Evolutionary conservation across 2,888 invertebrate genomes (phyloP), one percentile per base, ranked within the genome.

Genomic region (Elaeidobius kamerunicus): DNA sequence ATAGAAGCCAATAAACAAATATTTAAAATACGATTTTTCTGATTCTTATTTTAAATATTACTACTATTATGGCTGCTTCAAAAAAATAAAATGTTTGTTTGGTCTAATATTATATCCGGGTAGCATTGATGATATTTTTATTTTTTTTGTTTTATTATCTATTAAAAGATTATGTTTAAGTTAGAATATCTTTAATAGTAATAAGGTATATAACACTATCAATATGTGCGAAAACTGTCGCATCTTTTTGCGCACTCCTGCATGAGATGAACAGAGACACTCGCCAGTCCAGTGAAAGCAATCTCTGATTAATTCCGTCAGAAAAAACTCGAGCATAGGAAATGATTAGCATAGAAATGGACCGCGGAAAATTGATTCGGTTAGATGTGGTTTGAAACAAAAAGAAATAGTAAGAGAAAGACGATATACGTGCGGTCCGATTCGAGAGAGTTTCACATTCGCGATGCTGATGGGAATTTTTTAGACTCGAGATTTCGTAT

Each of bases 281-380:
- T 45, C 16, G 30, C 34, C 16, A 48, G 55, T 55, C 34, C 16
- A 48, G 55, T 55, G 55, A 55, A 55, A 55, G 55, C 55, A 43
- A 18, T 34, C 39, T n/a, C 43, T 42, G 52, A 55, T 55, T 55
- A 46, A 55, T 55, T 51, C 38, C 15, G 38, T 55, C 34, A 44
- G 17, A 45, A 52, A 55, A 55, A 55, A 52, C 16, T 51, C 55
- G 55, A 55, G 55, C 52, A 55, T 54, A 54, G 54, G 54, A 54
- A 54, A 54, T 49, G 20, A 54, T 54, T 54, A 49, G 54, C 54
- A 54, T 55, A 55, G 55, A 55, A 55, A 55, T 55, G 55, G 55
- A 52, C 55, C 52, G 52, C 27, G 52, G 55, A 55, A 55, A 55
- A 55, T 55, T 43, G 52, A 47, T 48, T 55, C 41, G 19, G 34